phyloP scores from a whole-genome alignment of 1,140 invertebrate species.

The Apis mellifera region DNA sequence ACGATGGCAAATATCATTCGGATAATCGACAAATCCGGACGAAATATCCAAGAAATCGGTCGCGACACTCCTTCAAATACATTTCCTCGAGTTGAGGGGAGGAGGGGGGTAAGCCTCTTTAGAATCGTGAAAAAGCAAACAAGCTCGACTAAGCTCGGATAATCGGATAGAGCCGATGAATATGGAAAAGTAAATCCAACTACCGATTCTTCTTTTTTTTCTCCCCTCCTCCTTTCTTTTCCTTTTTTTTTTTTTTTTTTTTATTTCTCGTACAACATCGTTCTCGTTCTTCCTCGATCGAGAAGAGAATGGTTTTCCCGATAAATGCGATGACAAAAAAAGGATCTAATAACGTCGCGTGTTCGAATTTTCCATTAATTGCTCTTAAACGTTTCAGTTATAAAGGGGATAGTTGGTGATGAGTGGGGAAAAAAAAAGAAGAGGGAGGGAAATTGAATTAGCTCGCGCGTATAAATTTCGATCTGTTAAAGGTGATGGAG shows the following conservation, averaged over 20 bases:
- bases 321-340: conserved; percentile 3
- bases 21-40: not conserved
- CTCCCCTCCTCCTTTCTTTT: too few species aligned
- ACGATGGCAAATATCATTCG: not conserved
- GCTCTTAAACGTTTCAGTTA: conserved; percentile 4
- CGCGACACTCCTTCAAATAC: not conserved
- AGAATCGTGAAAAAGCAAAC: conserved; percentile 8
- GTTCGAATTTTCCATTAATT: conserved; percentile 20
- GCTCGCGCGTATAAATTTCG: not conserved
- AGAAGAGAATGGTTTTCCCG: not conserved
- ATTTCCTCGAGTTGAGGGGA: not conserved
- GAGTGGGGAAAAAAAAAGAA: too few species aligned
- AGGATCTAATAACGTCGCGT: not conserved
- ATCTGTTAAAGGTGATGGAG: not conserved
- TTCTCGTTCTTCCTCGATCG: not conserved
- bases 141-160: conserved; percentile 18
- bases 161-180: conserved; percentile 14
- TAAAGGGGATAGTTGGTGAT: not conserved
- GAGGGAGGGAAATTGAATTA: not conserved
- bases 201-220: not conserved
- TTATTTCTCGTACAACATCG: not conserved
- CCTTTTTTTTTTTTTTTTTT: not conserved
- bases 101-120: not conserved
- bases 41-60: not conserved
- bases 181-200: conserved; percentile 27